These are phyloP conservation scores for Zingel zingel DNA, from an alignment of 2,113 vertebrate species.

Conservation along the genomic window DNA sequence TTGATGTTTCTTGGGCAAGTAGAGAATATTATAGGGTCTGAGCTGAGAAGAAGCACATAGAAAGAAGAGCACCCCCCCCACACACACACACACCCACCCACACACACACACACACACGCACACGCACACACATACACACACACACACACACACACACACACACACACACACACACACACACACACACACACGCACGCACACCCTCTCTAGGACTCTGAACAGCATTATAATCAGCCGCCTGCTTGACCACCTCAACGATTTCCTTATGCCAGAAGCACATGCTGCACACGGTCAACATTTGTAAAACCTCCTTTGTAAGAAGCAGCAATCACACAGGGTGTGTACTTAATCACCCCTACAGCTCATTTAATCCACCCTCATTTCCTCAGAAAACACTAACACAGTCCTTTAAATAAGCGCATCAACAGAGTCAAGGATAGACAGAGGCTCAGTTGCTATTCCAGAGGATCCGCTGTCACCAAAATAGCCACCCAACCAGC, in stretches of 20 bases:
- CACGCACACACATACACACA: slow-evolving; percentile 42
- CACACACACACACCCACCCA: slow-evolving; percentile 10
- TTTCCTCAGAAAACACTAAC: slow-evolving; percentile 11
- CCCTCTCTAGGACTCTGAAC: slow-evolving; percentile 41
- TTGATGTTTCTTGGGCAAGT: background rate
- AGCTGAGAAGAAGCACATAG: background rate
- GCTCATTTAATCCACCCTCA: slow-evolving; percentile 20
- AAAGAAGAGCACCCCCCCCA: background rate
- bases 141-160: slow-evolving; percentile 32
- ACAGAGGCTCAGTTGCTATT: slow-evolving; percentile 36
- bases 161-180: slow-evolving; percentile 45
- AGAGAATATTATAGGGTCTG: background rate
- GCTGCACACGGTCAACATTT: background rate
- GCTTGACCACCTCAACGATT: slow-evolving; percentile 55
- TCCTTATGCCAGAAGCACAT: slow-evolving; percentile 15
- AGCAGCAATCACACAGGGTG: background rate
- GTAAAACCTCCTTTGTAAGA: background rate
- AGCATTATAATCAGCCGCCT: slow-evolving; percentile 47
- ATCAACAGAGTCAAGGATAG: slow-evolving; percentile 23
- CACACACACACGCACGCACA: slow-evolving; percentile 40
- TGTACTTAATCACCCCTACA: background rate
- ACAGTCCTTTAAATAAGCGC: slow-evolving; percentile 19
- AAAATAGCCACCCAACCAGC: slow-evolving; percentile 46
- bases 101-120: slow-evolving; percentile 38
- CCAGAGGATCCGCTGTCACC: slow-evolving; percentile 37